Evolutionary conservation across 2,113 vertebrate genomes (phyloP), one percentile per base, ranked within the genome.

Genomic region (Syngnathus scovelli): DNA sequence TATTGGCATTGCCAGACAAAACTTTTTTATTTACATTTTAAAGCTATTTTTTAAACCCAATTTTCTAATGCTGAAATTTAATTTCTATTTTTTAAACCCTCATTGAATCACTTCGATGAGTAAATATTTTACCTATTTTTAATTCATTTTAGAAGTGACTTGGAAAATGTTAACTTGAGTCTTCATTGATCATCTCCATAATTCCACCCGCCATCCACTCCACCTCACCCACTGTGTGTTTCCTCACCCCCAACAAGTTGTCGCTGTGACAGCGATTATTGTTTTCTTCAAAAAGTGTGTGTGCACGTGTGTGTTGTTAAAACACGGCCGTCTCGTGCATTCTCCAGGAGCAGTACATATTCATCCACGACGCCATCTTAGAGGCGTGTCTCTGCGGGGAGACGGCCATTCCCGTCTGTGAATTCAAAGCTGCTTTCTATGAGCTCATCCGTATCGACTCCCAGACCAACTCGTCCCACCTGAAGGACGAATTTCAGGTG

Each of bases 401-500:
- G 88, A 99, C 97, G 55, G 95, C 95, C 73, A 99, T 99, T 75
- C 95, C 96, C 15, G 94, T 95, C 66, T 98, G 95, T 0, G 97
- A 99, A 92, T 98, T 96, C 88, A 98, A 98, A 92, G 95, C 94
- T 65, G 94, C 96, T 43, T 98, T 95, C 90, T 99, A 98, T 78
- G 97, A 99, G 89, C 96, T 99, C 93, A 98, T 98, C 89, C 93
- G 96, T 90, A 98, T 99, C 91, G 97, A 99, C 86, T 98, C 95
- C 44, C 97, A 99, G 90, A 99, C 95, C 79, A 99, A 98, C 89
- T 99, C 97, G 21, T 98, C 95, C 0, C 97, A 99, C 87, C 93
- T 99, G 81, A 99, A 99, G 92, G 97, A 99, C 64, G 97, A 99
- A 89, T 98, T 99, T 88, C 97, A 99, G 95, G 97, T 99, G 87